Evolutionary conservation across 2,113 vertebrate genomes (phyloP).

Genomic region (Condylura cristata): DNA sequence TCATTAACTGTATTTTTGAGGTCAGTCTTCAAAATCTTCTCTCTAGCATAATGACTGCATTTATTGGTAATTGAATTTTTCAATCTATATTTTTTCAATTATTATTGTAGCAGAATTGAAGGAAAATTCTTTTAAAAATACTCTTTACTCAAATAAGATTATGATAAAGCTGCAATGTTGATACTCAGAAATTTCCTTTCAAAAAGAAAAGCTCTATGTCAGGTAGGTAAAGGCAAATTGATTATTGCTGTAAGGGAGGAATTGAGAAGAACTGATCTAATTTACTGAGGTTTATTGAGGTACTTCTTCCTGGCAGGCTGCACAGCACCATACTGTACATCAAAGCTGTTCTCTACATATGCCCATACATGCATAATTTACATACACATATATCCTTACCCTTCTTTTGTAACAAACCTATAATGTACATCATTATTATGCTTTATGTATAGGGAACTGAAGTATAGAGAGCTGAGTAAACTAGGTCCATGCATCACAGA

Average conservation of each 20-base stretch:
- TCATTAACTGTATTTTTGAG: conserved; percentile 56
- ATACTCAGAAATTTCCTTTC: not conserved
- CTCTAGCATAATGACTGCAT: not conserved
- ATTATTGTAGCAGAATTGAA: not conserved
- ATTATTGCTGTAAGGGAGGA: not conserved
- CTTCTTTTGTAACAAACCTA: not conserved
- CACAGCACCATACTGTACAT: not conserved
- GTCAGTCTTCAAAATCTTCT: not conserved
- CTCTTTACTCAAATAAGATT: not conserved
- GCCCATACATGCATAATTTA: not conserved
- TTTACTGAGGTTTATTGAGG: not conserved
- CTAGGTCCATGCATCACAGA: not conserved
- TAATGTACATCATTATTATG: not conserved
- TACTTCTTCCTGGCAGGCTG: not conserved
- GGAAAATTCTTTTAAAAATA: not conserved
- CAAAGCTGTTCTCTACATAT: not conserved
- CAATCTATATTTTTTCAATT: not conserved
- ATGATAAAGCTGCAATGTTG: not conserved
- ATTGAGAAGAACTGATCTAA: not conserved
- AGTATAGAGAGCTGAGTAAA: not conserved
- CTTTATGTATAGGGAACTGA: not conserved
- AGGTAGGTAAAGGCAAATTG: not conserved
- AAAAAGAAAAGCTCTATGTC: not conserved
- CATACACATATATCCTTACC: not conserved
- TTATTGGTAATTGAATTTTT: not conserved